phyloP scores from a whole-genome alignment of 2,888 invertebrate species.

The Nemoura dubitans region DNA sequence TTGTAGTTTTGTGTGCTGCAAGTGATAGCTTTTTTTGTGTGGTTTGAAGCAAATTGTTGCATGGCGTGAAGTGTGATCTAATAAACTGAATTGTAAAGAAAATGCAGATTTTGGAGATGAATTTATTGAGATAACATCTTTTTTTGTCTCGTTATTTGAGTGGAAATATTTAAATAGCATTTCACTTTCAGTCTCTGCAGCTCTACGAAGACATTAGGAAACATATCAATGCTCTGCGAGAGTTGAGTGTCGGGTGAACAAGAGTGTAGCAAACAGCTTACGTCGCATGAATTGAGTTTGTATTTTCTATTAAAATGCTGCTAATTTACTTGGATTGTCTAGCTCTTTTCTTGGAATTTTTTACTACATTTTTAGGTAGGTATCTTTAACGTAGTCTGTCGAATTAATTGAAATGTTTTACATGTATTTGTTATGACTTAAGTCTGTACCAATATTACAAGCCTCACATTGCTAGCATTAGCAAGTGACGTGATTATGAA shows the following conservation, averaged over 20 bases:
- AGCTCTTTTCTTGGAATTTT: not conserved
- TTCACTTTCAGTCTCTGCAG: slow-evolving; percentile 56
- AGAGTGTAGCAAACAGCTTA: not conserved
- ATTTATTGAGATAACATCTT: not conserved
- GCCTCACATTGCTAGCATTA: too few relatives aligned
- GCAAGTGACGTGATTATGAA: too few relatives aligned
- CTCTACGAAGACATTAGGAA: slow-evolving; percentile 60
- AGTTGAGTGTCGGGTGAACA: not conserved
- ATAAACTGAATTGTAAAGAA: not conserved
- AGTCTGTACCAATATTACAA: too few relatives aligned
- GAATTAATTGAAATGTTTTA: not conserved
- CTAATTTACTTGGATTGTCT: not conserved
- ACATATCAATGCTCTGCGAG: slow-evolving; percentile 50
- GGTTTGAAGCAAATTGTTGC: not conserved
- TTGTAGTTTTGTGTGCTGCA: not conserved
- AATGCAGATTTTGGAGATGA: not conserved
- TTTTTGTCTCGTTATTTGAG: not conserved
- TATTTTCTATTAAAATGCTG: slow-evolving; percentile 49
- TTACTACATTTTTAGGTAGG: not conserved
- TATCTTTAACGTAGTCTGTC: not conserved
- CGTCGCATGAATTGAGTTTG: too few relatives aligned
- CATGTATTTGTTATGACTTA: not conserved
- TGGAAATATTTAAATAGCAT: not conserved
- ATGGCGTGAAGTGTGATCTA: not conserved
- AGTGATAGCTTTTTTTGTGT: not conserved